These are phyloP conservation scores for Micoletzkya japonica DNA, from an alignment of 2,888 invertebrate genomes.

Conservation along the genomic window DNA sequence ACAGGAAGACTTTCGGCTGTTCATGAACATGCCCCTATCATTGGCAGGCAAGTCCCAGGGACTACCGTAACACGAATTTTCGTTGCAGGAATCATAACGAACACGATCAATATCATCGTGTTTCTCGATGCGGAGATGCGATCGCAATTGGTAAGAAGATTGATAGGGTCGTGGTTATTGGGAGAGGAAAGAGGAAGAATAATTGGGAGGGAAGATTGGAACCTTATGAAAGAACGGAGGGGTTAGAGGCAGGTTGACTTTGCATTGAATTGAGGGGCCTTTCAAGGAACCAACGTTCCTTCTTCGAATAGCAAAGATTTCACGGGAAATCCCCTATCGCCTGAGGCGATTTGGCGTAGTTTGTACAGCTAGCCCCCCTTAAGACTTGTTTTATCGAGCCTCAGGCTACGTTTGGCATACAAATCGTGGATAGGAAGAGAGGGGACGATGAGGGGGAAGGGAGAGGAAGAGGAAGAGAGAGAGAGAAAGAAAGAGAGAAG, in stretches of 20 bases:
- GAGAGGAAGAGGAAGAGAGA: neutral
- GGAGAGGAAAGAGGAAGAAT: no score
- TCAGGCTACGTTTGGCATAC: no score
- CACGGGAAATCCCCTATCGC: neutral
- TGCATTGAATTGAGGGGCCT: no score
- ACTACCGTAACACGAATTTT: no score
- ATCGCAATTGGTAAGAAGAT: slow-evolving; percentile 46
- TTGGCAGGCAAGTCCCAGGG: no score
- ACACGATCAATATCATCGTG: slow-evolving; percentile 45
- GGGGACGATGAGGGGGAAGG: neutral
- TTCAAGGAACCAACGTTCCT: no score
- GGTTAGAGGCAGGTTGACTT: no score
- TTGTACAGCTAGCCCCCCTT: neutral
- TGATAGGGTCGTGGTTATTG: no score
- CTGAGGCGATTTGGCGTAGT: neutral
- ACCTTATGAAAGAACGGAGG: no score
- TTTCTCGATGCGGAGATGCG: slow-evolving; percentile 61
- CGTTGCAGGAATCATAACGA: slow-evolving; percentile 27
- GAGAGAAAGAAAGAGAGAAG: neutral
- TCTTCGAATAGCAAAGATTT: no score
- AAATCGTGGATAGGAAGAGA: neutral
- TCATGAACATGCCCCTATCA: slow-evolving; percentile 28
- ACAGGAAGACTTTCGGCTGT: slow-evolving; percentile 17
- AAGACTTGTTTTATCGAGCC: no score
- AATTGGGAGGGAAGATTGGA: no score